Percentiles rank a stretch among this genome's conserved stretches.
phyloP scores from a whole-genome alignment of 1,140 invertebrate species.

The Macrocentrus cingulum region DNA sequence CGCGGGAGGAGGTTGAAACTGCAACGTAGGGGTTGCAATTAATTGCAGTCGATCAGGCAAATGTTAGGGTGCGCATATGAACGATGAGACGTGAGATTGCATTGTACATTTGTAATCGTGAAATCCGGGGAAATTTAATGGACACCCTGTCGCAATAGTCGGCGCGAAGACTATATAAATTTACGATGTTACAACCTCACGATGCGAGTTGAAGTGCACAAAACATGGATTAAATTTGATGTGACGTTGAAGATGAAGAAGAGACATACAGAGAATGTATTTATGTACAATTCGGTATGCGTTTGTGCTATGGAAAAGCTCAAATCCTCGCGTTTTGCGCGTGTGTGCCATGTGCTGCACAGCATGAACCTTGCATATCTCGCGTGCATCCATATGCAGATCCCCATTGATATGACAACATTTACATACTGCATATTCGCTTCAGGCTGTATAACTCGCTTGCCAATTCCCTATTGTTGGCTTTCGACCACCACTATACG shows the following conservation, averaged over 20 bases:
- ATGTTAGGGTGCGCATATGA: not conserved
- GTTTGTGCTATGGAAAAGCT: no score
- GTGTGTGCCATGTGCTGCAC: not conserved
- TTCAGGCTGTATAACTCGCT: constrained; percentile 52
- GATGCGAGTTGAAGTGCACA: no score
- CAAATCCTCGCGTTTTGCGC: no score
- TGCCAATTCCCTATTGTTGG: constrained; percentile 57
- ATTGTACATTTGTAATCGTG: constrained; percentile 14
- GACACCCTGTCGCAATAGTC: no score
- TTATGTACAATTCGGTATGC: no score
- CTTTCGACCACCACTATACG: constrained; percentile 53
- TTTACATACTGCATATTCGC: constrained; percentile 61
- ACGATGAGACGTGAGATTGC: constrained; percentile 7
- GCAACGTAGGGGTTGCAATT: constrained; percentile 19
- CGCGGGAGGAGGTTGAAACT: constrained; percentile 17
- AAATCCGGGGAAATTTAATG: constrained; percentile 10
- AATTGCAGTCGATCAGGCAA: constrained; percentile 21
- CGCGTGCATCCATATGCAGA: constrained; percentile 59
- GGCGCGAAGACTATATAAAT: not conserved
- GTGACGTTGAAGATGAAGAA: no score
- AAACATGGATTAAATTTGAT: no score
- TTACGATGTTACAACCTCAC: not conserved
- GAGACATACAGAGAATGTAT: no score
- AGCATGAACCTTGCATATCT: constrained; percentile 37
- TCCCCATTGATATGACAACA: constrained; percentile 59